A percentile compares a stretch with the other conserved stretches of the same genome.
Conservation (phyloP, 2,888 invertebrate species). For the Agelastica alni region DNA sequence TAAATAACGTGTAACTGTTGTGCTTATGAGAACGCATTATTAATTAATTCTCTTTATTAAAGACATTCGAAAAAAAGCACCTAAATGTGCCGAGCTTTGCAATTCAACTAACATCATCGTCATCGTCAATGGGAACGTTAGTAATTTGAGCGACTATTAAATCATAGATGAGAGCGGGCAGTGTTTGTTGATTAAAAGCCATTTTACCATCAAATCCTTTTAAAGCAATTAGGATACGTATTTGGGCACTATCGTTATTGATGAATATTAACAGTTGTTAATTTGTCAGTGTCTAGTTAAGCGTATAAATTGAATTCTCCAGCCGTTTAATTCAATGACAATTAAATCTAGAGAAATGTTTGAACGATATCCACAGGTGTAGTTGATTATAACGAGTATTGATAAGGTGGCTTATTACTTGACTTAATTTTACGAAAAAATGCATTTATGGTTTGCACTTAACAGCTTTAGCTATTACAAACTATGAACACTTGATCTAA, state of each 20-base stretch:
- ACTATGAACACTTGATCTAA: too few relatives aligned
- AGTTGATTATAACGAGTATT: neutral
- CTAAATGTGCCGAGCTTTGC: neutral
- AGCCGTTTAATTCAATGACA: conserved; percentile 12
- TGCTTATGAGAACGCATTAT: too few relatives aligned
- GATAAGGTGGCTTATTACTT: neutral
- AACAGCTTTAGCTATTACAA: too few relatives aligned
- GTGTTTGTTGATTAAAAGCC: conserved; percentile 31
- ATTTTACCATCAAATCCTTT: conserved; percentile 29
- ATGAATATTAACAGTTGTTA: conserved; percentile 18
- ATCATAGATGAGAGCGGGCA: conserved; percentile 28
- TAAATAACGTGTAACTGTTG: too few relatives aligned
- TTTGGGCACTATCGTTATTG: conserved; percentile 9
- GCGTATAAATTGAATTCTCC: conserved; percentile 18
- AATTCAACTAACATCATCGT: too few relatives aligned
- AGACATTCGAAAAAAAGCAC: neutral
- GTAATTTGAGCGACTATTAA: conserved; percentile 33
- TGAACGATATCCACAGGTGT: conserved; percentile 11
- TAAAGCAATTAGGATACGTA: conserved; percentile 26
- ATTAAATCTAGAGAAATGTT: conserved; percentile 8
- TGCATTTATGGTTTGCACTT: too few relatives aligned
- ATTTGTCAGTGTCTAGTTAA: conserved; percentile 20
- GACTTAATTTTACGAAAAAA: too few relatives aligned
- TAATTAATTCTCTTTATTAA: too few relatives aligned
- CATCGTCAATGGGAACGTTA: too few relatives aligned